phyloP scores from a whole-genome alignment of 2,113 vertebrate species.

The Canis aureus region DNA sequence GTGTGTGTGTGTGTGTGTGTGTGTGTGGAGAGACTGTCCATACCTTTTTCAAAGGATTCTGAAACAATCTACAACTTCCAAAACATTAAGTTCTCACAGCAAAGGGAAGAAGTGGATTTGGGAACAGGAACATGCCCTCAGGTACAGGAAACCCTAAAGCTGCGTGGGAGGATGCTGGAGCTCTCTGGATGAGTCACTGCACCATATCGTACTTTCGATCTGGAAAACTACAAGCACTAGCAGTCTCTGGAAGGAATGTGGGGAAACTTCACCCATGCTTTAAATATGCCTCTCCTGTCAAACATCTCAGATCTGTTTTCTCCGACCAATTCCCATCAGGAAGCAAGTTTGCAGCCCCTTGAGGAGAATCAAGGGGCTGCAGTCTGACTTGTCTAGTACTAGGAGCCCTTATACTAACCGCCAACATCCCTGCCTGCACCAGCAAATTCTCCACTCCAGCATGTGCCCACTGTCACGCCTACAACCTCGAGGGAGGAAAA shows the following conservation, averaged over 20 bases:
- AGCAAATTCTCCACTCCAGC: background rate
- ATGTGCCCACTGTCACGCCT: background rate
- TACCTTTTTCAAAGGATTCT: constrained; percentile 33
- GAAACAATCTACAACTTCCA: background rate
- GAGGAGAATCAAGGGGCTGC: background rate
- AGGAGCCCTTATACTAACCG: background rate
- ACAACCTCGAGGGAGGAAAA: background rate
- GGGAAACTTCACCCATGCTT: background rate
- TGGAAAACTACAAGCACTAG: background rate
- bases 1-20: background rate
- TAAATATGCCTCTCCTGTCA: background rate
- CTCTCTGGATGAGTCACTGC: background rate
- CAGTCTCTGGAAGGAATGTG: background rate
- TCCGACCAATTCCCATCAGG: background rate
- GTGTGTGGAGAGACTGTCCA: background rate
- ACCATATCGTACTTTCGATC: background rate
- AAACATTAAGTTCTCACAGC: background rate
- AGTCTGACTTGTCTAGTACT: background rate
- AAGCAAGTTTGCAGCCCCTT: background rate
- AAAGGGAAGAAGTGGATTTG: background rate
- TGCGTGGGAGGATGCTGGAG: background rate
- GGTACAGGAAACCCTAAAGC: background rate
- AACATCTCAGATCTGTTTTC: background rate
- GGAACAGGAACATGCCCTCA: background rate
- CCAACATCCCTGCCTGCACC: background rate